Percentiles rank a stretch among this genome's conserved stretches.
Conservation (phyloP, 35 echinoderm and acorn worm species). For the Ptychodera flava region DNA sequence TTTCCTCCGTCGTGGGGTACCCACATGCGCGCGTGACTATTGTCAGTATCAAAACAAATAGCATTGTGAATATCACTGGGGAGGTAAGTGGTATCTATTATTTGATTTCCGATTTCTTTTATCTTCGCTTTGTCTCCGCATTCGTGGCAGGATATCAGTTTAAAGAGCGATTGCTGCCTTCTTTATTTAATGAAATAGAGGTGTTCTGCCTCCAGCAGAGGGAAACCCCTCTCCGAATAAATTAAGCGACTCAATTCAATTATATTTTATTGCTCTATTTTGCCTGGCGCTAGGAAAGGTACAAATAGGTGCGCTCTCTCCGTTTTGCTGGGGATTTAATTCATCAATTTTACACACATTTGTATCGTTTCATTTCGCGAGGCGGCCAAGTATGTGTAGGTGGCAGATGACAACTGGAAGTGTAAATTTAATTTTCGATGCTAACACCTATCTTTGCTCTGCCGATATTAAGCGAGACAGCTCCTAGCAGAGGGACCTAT, state of each 20-base stretch:
- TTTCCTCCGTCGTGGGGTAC: neutral
- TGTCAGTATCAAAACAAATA: neutral
- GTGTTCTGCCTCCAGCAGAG: neutral
- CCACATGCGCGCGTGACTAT: neutral
- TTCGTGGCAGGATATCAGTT: neutral
- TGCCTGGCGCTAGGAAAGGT: neutral
- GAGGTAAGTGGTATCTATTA: neutral
- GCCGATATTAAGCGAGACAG: neutral
- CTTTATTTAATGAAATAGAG: neutral
- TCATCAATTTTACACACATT: neutral
- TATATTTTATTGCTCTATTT: neutral
- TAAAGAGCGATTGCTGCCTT: neutral
- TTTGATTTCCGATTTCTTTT: neutral
- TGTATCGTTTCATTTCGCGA: neutral
- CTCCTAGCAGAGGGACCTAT: neutral
- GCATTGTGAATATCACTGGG: neutral
- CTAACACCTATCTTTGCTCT: neutral
- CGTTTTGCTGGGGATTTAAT: no score
- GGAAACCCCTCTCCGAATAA: neutral
- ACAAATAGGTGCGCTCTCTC: no score
- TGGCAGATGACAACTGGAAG: neutral
- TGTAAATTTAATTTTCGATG: constrained; percentile 2
- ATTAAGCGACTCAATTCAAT: neutral
- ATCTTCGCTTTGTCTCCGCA: no score
- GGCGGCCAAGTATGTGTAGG: neutral